Evolutionary conservation across 1,140 invertebrate genomes (phyloP).

Genomic region (Akabosia matsudoensis): DNA sequence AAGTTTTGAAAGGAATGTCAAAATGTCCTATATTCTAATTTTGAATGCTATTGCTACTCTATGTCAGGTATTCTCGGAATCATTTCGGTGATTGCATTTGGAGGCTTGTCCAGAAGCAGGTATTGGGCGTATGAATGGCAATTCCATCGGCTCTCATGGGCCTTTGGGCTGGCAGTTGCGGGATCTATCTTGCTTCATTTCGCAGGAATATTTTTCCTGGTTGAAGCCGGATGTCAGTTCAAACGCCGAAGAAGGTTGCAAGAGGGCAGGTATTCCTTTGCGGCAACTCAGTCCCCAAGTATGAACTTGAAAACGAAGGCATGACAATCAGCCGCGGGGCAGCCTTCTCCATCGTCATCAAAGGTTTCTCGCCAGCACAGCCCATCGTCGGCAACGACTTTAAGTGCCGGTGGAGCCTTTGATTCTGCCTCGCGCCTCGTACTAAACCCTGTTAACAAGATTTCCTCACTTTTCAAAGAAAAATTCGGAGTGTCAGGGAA

Average conservation of each 20-base stretch:
- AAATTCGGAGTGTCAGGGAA: not conserved
- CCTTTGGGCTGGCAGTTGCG: conserved; percentile 32
- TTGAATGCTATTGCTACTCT: too few relatives aligned
- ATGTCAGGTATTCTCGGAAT: conserved; percentile 36
- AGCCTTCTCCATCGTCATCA: not conserved
- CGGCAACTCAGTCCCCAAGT: not conserved
- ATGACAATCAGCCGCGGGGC: conserved; percentile 42
- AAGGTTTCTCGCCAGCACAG: not conserved
- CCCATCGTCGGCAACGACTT: not conserved
- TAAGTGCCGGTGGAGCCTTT: not conserved
- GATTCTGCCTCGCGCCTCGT: conserved; percentile 21
- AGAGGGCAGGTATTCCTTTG: not conserved
- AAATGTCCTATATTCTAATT: too few relatives aligned
- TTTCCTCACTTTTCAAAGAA: not conserved
- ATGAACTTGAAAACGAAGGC: conserved; percentile 25
- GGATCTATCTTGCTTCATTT: conserved; percentile 39
- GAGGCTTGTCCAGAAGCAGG: conserved; percentile 28
- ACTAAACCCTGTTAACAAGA: not conserved
- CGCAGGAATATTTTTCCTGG: conserved; percentile 40
- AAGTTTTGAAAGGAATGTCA: too few relatives aligned
- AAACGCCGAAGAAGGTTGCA: not conserved
- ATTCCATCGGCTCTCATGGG: conserved; percentile 37
- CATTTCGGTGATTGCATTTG: conserved; percentile 39
- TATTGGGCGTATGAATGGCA: conserved; percentile 41
- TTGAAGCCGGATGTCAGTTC: conserved; percentile 32